Base-by-base conservation (phyloP, 2,888 invertebrate species). In the Orthosia gothica region DNA sequence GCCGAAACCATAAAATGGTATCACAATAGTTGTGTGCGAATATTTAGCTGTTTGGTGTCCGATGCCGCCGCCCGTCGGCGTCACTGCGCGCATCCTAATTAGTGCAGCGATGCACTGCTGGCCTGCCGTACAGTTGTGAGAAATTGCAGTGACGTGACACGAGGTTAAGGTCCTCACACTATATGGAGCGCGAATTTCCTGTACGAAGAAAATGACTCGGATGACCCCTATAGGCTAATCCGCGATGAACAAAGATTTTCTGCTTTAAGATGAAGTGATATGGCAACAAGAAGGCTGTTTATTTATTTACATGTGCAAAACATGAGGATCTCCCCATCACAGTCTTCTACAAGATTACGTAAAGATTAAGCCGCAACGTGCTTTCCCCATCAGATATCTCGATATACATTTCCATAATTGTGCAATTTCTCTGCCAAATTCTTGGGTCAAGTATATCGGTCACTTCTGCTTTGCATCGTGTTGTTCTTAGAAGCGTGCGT, bases 21-120 rank as follows among this genome's bases (percentile, higher is more conserved):
- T 92, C 93, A 96, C 96, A 96, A 96, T 96, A 95, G 95, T 92
- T 86, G 91, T 95, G 93, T 93, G 96, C 96, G 95, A 96, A 96
- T 95, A 95, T 96, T 93, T 91, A 91, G 93, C 91, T 93, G 95
- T 95, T 94, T 93, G 92, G 93, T 93, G 91, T 86, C 90, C 91
- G 91, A 89, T 90, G 94, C 94, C 95, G 95, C 93, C 95, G 91
- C 90, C 90, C 92, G 90, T 88, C 87, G 88, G 89, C 88, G 91
- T 84, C 95, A 87, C 90, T 79, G 88, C 76, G 83, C 89, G 96
- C 95, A 96, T 96, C 91, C 91, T 95, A 96, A 96, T 96, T 92
- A 94, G 82, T 93, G 93, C 94, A 93, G 72, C 89, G 90, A 92
- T 95, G 96, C 95, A 95, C 88, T 92, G 88, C 86, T 81, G 87